phyloP scores from a whole-genome alignment of 2,888 invertebrate genomes.

The Petrolisthes cinctipes region DNA sequence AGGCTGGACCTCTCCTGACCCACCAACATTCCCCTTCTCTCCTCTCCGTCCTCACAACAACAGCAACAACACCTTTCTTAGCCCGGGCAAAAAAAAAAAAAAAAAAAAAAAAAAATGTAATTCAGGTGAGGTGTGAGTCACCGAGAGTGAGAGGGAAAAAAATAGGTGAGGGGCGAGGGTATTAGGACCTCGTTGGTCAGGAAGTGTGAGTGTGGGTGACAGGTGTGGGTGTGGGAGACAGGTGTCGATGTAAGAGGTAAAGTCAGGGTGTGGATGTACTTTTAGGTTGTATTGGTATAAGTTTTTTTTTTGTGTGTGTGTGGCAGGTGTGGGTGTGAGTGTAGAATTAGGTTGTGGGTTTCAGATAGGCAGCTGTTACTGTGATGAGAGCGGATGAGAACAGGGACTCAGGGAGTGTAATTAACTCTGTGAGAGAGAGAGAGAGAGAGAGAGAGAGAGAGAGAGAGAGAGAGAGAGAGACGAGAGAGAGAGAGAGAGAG shows the following conservation, averaged over 20 bases:
- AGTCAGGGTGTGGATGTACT: background rate
- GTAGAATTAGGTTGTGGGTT: background rate
- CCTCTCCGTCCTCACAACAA: background rate
- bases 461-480: background rate
- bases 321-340: background rate
- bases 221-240: background rate
- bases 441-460: background rate
- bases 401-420: too few relatives aligned
- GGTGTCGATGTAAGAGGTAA: background rate
- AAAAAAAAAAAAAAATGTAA: background rate
- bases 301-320: background rate
- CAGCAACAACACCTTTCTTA: background rate
- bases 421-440: background rate
- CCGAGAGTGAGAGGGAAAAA: background rate
- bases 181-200: background rate
- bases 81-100: slow-evolving; percentile 12
- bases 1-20: background rate
- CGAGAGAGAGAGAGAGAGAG: background rate
- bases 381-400: too few relatives aligned
- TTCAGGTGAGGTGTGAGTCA: slow-evolving; percentile 18
- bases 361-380: background rate
- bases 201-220: background rate
- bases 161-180: background rate
- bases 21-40: background rate
- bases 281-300: background rate